These are phyloP conservation scores for Xylophagus ater DNA, from an alignment of 2,888 invertebrate species.

Conservation along the genomic window DNA sequence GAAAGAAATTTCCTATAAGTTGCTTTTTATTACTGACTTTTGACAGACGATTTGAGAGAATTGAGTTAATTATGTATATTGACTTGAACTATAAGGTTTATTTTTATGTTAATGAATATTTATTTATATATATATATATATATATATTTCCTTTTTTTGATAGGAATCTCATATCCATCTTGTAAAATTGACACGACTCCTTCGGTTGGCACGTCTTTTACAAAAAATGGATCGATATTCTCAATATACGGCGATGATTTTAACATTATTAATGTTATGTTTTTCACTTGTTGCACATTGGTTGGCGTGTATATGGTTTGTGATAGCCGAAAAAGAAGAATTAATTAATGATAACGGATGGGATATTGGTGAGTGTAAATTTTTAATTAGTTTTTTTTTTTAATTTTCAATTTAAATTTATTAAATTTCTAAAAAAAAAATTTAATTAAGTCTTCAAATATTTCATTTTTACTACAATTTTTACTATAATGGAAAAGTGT, in stretches of 20 bases:
- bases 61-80: no score
- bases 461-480: no score
- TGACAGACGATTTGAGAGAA: no score
- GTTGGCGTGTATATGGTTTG: slow-evolving; percentile 95
- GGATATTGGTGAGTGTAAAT: slow-evolving; percentile 77
- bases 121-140: background rate
- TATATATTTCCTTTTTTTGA: slow-evolving; percentile 14
- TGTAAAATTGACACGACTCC: slow-evolving; percentile 80
- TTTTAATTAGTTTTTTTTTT: slow-evolving; percentile 4
- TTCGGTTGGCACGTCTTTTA: slow-evolving; percentile 77
- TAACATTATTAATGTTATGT: slow-evolving; percentile 86
- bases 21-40: background rate
- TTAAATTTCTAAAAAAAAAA: background rate
- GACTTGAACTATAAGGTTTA: no score
- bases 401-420: background rate
- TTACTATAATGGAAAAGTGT: no score
- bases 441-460: no score
- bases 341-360: slow-evolving; percentile 54
- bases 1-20: no score
- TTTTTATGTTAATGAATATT: background rate
- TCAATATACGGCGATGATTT: slow-evolving; percentile 88
- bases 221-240: slow-evolving; percentile 97
- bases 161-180: slow-evolving; percentile 80
- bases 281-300: slow-evolving; percentile 92
- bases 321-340: slow-evolving; percentile 83